A percentile compares a stretch with the other conserved stretches of the same genome.
phyloP scores from a whole-genome alignment of 2,113 vertebrate species.

The Lasiurus borealis region DNA sequence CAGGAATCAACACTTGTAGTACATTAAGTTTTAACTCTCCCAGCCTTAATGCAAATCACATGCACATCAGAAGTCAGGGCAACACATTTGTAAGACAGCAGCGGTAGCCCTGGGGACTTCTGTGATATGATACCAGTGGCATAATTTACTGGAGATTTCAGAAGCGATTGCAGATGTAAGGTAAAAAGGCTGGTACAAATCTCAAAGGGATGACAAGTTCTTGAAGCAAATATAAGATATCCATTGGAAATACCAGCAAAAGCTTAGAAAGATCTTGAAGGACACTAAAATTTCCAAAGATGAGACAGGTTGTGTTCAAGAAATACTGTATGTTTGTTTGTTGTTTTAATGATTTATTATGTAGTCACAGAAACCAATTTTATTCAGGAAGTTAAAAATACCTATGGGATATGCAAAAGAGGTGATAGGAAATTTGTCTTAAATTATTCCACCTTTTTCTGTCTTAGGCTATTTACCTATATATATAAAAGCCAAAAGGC shows the following conservation, averaged over 20 bases:
- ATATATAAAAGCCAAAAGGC: too few relatives aligned
- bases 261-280: neutral
- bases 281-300: neutral
- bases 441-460: neutral
- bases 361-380: neutral
- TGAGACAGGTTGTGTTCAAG: neutral
- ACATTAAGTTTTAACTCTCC: neutral
- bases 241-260: neutral
- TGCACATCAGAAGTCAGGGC: neutral
- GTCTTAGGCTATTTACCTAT: neutral
- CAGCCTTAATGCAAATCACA: neutral
- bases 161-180: neutral
- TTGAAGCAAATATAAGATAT: neutral
- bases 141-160: constrained; percentile 35
- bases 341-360: neutral
- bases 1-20: neutral
- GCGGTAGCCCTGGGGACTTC: neutral
- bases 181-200: neutral
- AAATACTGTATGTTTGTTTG: neutral
- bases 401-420: neutral
- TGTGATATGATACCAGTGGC: neutral
- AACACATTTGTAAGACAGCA: neutral
- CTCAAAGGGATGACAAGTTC: neutral
- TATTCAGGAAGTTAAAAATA: neutral
- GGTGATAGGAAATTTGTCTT: neutral